Percentiles rank a stretch among this genome's conserved stretches.
Conservation (phyloP, 2,888 invertebrate species). For the Cremastobaeus sp. region DNA sequence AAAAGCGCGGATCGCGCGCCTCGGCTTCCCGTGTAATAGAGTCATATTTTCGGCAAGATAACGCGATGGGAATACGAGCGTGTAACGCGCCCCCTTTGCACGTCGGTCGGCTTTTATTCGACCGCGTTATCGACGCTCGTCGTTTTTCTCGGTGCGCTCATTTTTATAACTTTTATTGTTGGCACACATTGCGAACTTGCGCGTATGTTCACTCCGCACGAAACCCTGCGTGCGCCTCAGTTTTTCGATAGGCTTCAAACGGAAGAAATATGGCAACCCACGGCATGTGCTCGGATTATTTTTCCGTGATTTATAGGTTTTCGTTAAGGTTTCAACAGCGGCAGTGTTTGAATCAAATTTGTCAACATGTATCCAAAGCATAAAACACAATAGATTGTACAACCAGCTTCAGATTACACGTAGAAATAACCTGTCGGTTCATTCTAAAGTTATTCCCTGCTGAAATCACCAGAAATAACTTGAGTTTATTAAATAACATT, state of each 20-base stretch:
- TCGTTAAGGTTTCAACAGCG: no score
- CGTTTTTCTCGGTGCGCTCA: conserved; percentile 54
- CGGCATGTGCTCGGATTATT: conserved; percentile 43
- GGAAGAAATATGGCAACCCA: conserved; percentile 52
- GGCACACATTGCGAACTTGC: conserved; percentile 61
- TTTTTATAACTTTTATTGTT: conserved; percentile 66
- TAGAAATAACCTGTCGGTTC: no score
- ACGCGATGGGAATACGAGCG: conserved; percentile 58
- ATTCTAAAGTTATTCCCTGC: no score
- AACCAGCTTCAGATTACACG: no score
- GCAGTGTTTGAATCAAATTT: no score
- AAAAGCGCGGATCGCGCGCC: conserved; percentile 53
- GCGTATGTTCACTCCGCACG: conserved; percentile 62
- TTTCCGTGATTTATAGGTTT: not conserved
- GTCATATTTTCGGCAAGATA: conserved; percentile 62
- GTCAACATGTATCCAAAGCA: no score
- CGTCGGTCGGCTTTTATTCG: conserved; percentile 21
- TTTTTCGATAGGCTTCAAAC: conserved; percentile 54
- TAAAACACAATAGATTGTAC: no score
- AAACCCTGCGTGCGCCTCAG: conserved; percentile 62
- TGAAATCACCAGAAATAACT: no score
- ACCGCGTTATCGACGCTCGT: conserved; percentile 55
- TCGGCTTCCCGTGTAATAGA: conserved; percentile 62
- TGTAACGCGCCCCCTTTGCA: conserved; percentile 45
- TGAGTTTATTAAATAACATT: no score